phyloP scores from a whole-genome alignment of 2,797 vertebrate species.

The Orientallactaga sibirica region DNA sequence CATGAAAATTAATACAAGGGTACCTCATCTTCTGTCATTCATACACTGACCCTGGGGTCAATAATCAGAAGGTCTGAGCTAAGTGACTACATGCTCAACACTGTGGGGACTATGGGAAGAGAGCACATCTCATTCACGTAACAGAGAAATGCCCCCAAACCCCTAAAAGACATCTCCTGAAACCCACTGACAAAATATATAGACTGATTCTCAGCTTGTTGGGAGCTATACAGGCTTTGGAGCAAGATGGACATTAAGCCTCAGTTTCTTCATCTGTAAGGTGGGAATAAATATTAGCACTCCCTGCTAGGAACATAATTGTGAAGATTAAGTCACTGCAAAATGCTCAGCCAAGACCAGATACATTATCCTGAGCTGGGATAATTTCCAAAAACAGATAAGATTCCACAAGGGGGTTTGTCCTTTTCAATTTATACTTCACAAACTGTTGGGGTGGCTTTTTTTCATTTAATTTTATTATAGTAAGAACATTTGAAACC shows the following conservation, averaged over 20 bases:
- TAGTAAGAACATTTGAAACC: background rate
- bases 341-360: background rate
- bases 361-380: background rate
- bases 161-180: background rate
- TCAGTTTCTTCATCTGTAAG: slow-evolving; percentile 33
- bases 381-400: background rate
- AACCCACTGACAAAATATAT: background rate
- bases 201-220: background rate
- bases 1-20: background rate
- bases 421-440: background rate
- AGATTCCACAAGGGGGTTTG: background rate
- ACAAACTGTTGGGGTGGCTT: background rate
- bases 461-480: background rate
- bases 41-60: background rate
- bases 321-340: background rate
- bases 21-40: background rate
- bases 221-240: background rate
- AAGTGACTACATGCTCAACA: fast-evolving
- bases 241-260: background rate
- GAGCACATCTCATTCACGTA: background rate
- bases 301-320: background rate
- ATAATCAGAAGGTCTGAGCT: background rate
- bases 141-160: background rate
- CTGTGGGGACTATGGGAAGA: background rate
- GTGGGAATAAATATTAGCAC: background rate